A percentile compares a stretch with the other conserved stretches of the same genome.
These are phyloP conservation scores for Barbus barbus DNA, from an alignment of 2,113 vertebrate species.

Conservation along the genomic window DNA sequence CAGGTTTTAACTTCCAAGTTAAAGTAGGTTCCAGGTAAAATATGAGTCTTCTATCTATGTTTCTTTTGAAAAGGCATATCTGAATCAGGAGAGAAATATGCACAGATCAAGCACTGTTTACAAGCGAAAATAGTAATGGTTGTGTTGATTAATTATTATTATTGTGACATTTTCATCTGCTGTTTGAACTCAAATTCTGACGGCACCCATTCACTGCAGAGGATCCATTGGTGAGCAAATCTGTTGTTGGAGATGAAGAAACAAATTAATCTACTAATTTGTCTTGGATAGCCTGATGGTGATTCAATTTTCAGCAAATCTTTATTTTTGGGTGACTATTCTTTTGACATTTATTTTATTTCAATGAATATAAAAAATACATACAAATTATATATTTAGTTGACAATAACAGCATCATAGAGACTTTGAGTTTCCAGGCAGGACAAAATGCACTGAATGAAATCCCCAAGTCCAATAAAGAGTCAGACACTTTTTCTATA, in stretches of 20 bases:
- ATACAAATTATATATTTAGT: no score
- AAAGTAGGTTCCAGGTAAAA: background rate
- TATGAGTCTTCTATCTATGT: background rate
- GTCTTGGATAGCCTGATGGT: no score
- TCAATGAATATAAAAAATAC: no score
- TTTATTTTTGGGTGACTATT: no score
- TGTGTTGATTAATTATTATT: no score
- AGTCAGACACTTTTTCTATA: background rate
- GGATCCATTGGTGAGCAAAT: background rate
- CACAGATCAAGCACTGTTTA: background rate
- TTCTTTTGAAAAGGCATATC: background rate
- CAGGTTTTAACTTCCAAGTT: no score
- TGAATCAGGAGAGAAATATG: background rate
- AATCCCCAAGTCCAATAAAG: background rate
- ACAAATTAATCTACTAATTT: background rate
- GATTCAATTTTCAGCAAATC: no score
- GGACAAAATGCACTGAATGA: background rate
- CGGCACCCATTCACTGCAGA: background rate
- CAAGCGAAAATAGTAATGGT: background rate
- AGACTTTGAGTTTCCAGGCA: background rate
- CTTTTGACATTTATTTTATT: no score
- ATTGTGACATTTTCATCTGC: background rate
- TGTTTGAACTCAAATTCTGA: background rate
- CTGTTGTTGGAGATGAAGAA: background rate
- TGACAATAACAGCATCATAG: background rate